Percentiles rank a stretch among this genome's conserved stretches.
Conservation (phyloP, 2,797 vertebrate genomes). For the Poecilia picta region DNA sequence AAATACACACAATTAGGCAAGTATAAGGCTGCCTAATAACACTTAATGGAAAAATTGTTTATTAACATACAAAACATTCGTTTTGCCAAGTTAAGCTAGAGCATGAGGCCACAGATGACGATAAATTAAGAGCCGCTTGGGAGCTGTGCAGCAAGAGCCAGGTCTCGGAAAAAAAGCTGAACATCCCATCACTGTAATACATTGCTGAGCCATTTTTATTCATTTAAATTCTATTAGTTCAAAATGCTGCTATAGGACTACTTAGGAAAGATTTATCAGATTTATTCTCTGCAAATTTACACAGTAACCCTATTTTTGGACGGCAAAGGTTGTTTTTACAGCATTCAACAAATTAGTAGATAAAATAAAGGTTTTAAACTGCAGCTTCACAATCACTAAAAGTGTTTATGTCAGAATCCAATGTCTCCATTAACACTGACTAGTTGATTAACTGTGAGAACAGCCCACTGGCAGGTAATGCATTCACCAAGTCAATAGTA, state of each 20-base stretch:
- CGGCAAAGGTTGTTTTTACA: conserved; percentile 42
- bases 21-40: no score
- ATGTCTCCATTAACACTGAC: conserved; percentile 66
- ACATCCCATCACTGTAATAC: background rate
- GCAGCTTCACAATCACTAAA: conserved; percentile 36
- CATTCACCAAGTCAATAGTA: conserved; percentile 63
- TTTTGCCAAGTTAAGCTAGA: no score
- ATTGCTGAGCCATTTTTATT: background rate
- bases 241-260: background rate
- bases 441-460: conserved; percentile 73
- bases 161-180: no score
- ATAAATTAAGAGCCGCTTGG: no score
- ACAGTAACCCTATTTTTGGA: background rate
- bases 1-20: no score
- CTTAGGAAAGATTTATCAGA: conserved; percentile 14
- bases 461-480: conserved; percentile 61
- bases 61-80: no score
- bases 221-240: conserved; percentile 3
- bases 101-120: no score
- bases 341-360: conserved; percentile 30
- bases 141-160: no score
- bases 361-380: conserved; percentile 16
- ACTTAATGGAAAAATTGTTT: no score
- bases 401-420: conserved; percentile 56
- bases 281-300: conserved; percentile 3